Evolutionary conservation across 2,888 invertebrate species (phyloP).

Genomic region (Laspeyria flexula): DNA sequence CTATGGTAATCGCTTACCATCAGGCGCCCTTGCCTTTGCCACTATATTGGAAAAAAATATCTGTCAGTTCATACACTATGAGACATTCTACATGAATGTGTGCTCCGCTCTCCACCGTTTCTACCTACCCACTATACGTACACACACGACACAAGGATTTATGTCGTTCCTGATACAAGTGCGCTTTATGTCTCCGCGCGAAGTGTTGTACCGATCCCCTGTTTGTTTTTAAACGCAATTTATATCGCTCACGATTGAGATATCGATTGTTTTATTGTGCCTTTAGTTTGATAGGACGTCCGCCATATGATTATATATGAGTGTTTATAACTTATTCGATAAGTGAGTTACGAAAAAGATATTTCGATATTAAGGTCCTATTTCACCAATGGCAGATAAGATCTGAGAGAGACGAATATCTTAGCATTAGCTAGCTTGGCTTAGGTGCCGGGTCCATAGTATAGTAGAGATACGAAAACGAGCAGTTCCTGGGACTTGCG

Average conservation of each 20-base stretch:
- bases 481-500: too few species aligned
- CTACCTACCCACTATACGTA: slow-evolving; percentile 10
- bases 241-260: slow-evolving; percentile 44
- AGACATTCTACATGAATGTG: slow-evolving; percentile 1
- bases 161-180: slow-evolving; percentile 54
- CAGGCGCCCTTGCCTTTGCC: too few species aligned
- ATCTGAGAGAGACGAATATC: too few species aligned
- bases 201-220: slow-evolving; percentile 46
- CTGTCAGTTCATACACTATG: background rate
- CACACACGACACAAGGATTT: slow-evolving; percentile 46
- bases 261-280: slow-evolving; percentile 38
- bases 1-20: too few species aligned
- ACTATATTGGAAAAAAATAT: too few species aligned
- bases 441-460: too few species aligned
- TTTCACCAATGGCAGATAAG: too few species aligned
- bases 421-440: too few species aligned
- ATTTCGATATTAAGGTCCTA: too few species aligned
- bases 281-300: slow-evolving; percentile 19
- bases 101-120: slow-evolving; percentile 1
- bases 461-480: too few species aligned
- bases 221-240: slow-evolving; percentile 53
- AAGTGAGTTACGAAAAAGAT: too few species aligned
- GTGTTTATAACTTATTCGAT: too few species aligned
- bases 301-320: background rate
- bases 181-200: slow-evolving; percentile 48